Evolutionary conservation across 2,113 vertebrate species (phyloP).

Genomic region (Ptychochromis oligacanthus): DNA sequence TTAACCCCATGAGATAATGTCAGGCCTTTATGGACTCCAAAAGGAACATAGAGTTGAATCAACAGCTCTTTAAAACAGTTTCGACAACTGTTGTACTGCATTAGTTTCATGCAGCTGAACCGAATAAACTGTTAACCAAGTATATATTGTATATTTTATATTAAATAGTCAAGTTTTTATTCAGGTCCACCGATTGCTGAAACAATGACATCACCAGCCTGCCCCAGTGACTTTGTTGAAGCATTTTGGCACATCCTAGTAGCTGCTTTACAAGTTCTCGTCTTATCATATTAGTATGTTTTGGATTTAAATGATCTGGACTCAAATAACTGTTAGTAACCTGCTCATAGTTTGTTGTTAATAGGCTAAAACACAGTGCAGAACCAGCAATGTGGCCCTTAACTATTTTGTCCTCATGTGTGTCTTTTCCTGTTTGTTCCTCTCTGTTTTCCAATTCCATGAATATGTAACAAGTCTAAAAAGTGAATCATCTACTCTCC

Average conservation of each 20-base stretch:
- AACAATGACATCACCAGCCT: no score
- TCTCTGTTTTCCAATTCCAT: conserved; percentile 13
- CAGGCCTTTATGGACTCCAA: neutral
- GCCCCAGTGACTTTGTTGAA: no score
- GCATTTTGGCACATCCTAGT: no score
- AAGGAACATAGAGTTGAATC: neutral
- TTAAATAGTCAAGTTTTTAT: no score
- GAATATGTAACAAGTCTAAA: conserved; percentile 25
- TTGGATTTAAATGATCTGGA: neutral
- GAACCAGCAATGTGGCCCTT: neutral
- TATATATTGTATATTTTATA: neutral
- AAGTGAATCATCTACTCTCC: conserved; percentile 37
- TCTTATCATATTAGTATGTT: neutral
- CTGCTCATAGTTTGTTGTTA: neutral
- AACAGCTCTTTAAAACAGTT: neutral
- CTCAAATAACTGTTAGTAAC: neutral
- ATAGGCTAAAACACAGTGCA: neutral
- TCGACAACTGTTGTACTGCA: neutral
- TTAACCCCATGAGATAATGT: neutral
- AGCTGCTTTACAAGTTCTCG: no score
- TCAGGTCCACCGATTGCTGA: no score
- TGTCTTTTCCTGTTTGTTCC: neutral
- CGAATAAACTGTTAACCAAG: neutral
- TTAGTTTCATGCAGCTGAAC: no score
- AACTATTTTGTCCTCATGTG: neutral